Percentiles rank a stretch among this genome's conserved stretches.
Conservation (phyloP, 2,113 vertebrate species). For the Hymenochirus boettgeri region DNA sequence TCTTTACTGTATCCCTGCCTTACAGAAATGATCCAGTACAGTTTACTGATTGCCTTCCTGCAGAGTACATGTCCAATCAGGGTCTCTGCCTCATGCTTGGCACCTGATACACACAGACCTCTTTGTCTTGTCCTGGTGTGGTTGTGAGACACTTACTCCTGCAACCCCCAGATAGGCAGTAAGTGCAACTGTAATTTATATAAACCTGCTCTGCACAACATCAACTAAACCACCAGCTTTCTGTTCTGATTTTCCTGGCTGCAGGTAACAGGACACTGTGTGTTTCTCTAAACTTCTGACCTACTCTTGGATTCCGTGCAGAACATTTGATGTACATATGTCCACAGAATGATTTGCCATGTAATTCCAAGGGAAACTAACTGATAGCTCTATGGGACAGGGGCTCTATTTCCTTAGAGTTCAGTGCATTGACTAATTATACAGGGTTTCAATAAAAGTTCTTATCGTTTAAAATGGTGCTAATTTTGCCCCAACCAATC, state of each 20-base stretch:
- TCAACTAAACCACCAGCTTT: constrained; percentile 27
- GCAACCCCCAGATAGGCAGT: constrained; percentile 29
- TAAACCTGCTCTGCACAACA: constrained; percentile 34
- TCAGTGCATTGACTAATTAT: too few species aligned
- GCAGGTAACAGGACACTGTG: constrained; percentile 27
- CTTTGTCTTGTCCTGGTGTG: constrained; percentile 27
- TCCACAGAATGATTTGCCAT: too few species aligned
- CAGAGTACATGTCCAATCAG: constrained; percentile 15
- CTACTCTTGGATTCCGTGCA: constrained; percentile 3
- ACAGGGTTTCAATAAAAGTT: too few species aligned
- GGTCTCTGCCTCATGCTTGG: constrained; percentile 12
- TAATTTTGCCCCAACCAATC: too few species aligned
- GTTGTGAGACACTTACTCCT: constrained; percentile 13
- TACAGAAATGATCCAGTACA: background rate
- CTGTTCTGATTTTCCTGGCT: constrained; percentile 29
- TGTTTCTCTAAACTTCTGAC: constrained; percentile 39
- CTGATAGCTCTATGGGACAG: too few species aligned
- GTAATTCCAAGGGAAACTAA: too few species aligned
- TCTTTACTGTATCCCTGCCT: background rate
- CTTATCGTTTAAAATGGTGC: too few species aligned
- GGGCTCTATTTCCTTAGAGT: too few species aligned
- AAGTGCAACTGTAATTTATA: constrained; percentile 36
- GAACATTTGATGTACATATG: too few species aligned
- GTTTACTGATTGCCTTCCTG: constrained; percentile 1
- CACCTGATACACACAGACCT: constrained; percentile 26